A percentile compares a stretch with the other conserved stretches of the same genome.
Evolutionary conservation across 2,888 invertebrate genomes (phyloP).

Genomic region (Drosophila affinis): DNA sequence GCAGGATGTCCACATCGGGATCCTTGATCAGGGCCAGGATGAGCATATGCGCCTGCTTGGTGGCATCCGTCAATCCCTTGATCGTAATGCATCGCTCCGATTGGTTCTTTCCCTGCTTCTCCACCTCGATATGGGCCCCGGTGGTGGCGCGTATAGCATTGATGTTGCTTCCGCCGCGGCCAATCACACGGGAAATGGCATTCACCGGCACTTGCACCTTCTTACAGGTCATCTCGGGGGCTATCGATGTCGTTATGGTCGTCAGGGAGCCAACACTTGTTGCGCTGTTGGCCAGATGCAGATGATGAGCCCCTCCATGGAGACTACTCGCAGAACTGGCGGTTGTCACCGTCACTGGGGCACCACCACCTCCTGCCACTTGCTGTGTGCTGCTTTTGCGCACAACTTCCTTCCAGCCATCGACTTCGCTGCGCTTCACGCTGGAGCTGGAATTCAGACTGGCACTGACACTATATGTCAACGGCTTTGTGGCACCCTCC

Average conservation of each 20-base stretch:
- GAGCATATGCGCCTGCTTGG: slow-evolving; percentile 94
- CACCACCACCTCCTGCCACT: slow-evolving; percentile 5
- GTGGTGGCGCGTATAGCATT: slow-evolving; percentile 98
- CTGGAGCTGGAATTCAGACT: slow-evolving; percentile 11
- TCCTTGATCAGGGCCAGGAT: slow-evolving; percentile 97
- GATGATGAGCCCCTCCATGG: slow-evolving; percentile 76
- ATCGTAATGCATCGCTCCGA: slow-evolving; percentile 97
- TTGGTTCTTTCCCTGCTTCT: slow-evolving; percentile 97
- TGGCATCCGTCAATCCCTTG: slow-evolving; percentile 96
- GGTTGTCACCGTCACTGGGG: slow-evolving; percentile 32
- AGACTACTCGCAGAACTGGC: slow-evolving; percentile 53
- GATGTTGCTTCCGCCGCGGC: slow-evolving; percentile 98
- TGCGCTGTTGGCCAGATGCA: slow-evolving; percentile 46
- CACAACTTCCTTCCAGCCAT: slow-evolving; percentile 98
- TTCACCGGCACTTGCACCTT: slow-evolving; percentile 97
- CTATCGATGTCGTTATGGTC: slow-evolving; percentile 24
- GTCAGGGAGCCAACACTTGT: slow-evolving; percentile 55
- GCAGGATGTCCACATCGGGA: slow-evolving; percentile 95
- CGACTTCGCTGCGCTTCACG: slow-evolving; percentile 89
- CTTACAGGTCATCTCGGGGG: slow-evolving; percentile 87
- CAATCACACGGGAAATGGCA: slow-evolving; percentile 98
- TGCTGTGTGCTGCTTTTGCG: slow-evolving; percentile 89
- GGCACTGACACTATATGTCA: slow-evolving; percentile 31
- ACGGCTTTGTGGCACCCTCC: slow-evolving; percentile 86
- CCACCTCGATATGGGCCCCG: slow-evolving; percentile 98